Conservation (phyloP, 2,113 vertebrate species). For the Elaphurus davidianus region DNA sequence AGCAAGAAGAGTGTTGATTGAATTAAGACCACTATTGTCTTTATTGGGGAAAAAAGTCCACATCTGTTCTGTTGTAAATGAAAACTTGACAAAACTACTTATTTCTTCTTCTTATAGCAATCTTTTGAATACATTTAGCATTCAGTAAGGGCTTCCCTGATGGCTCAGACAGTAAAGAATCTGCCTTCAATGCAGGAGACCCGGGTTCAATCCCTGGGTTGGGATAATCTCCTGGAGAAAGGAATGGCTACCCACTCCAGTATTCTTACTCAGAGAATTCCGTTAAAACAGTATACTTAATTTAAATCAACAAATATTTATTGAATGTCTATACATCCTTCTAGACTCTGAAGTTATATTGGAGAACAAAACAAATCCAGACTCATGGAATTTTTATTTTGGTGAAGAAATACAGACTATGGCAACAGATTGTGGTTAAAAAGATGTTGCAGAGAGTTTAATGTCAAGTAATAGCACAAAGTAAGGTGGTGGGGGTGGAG, state of each 20-base stretch:
- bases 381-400: background rate
- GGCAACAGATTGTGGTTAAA: background rate
- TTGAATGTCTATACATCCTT: background rate
- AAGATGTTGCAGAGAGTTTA: background rate
- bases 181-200: background rate
- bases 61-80: background rate
- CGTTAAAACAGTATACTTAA: background rate
- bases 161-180: background rate
- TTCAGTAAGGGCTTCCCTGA: background rate
- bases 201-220: rapidly evolving
- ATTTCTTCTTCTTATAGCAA: background rate
- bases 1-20: background rate
- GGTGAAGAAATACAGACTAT: background rate
- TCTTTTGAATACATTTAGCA: background rate
- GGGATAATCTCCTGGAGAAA: background rate
- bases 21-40: background rate
- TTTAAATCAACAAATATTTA: background rate
- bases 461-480: background rate
- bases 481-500: background rate
- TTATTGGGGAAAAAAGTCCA: background rate
- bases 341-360: background rate
- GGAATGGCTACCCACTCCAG: background rate
- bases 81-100: background rate
- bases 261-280: background rate
- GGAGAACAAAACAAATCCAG: background rate